Evolutionary conservation across 2,797 vertebrate species (phyloP).

Genomic region (Pseudopleuronectes americanus): DNA sequence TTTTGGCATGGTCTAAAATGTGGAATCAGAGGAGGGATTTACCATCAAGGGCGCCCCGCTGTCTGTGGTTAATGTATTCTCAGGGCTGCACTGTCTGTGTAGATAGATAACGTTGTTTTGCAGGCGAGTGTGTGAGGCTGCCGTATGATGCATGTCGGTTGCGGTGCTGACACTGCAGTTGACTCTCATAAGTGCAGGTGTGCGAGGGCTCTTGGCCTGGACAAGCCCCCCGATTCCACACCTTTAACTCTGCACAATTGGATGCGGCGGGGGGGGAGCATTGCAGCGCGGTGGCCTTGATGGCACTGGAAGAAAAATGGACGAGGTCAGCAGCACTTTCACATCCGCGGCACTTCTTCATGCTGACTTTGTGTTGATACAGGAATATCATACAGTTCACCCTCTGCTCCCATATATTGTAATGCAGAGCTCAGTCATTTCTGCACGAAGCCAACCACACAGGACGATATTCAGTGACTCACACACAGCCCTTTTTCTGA

Average conservation of each 20-base stretch:
- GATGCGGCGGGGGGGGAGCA: constrained; percentile 40
- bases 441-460: constrained; percentile 41
- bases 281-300: constrained; percentile 71
- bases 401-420: constrained; percentile 30
- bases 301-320: constrained; percentile 72
- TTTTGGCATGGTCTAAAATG: constrained; percentile 47
- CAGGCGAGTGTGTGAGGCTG: constrained; percentile 48
- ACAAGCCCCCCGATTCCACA: constrained; percentile 61
- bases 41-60: constrained; percentile 45
- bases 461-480: constrained; percentile 40
- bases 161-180: constrained; percentile 70
- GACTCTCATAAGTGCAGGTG: constrained; percentile 74
- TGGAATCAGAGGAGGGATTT: constrained; percentile 50
- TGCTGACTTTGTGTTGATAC: constrained; percentile 74
- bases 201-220: constrained; percentile 58
- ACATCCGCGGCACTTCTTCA: constrained; percentile 63
- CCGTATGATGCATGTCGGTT: constrained; percentile 63
- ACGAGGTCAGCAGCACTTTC: constrained; percentile 77
- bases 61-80: constrained; percentile 52
- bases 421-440: constrained; percentile 52
- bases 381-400: constrained; percentile 60
- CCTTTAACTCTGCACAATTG: constrained; percentile 72
- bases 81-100: constrained; percentile 28
- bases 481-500: constrained; percentile 13
- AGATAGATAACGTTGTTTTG: constrained; percentile 63